Conservation (phyloP, 2,797 vertebrate species). For the Glyptemys insculpta region DNA sequence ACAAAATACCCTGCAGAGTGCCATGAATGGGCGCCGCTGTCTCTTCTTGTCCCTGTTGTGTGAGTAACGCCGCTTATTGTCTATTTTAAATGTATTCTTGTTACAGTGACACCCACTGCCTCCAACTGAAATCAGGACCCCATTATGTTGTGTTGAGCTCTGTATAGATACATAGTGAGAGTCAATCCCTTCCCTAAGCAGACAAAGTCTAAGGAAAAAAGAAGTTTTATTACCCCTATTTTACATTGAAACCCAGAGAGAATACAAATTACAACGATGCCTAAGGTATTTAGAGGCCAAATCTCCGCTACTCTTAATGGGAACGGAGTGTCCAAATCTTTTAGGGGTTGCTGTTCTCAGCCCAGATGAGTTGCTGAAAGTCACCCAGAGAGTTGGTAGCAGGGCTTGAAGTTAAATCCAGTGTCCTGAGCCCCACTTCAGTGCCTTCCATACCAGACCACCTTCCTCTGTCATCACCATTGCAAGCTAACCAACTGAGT, state of each 20-base stretch:
- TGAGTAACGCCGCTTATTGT: background rate
- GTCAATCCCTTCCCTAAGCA: background rate
- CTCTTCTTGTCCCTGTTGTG: background rate
- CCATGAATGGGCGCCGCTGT: background rate
- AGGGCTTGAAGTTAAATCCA: background rate
- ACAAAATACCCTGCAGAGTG: rapidly evolving
- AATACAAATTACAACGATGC: background rate
- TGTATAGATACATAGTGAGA: no score
- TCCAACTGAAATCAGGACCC: no score
- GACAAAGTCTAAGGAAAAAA: no score
- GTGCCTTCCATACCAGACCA: background rate
- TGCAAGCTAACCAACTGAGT: background rate
- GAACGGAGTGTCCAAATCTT: background rate
- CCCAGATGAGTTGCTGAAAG: background rate
- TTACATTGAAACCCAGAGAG: background rate
- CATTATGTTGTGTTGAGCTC: background rate
- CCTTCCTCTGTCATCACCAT: background rate
- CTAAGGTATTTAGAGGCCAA: background rate
- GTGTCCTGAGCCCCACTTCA: background rate
- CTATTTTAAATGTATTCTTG: background rate
- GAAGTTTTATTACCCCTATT: no score
- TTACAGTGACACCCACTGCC: background rate
- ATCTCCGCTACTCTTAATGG: background rate
- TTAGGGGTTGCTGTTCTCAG: background rate
- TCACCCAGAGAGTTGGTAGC: background rate